Evolutionary conservation across 2,797 vertebrate species (phyloP).

Genomic region (Mormyrus hasselquistii): DNA sequence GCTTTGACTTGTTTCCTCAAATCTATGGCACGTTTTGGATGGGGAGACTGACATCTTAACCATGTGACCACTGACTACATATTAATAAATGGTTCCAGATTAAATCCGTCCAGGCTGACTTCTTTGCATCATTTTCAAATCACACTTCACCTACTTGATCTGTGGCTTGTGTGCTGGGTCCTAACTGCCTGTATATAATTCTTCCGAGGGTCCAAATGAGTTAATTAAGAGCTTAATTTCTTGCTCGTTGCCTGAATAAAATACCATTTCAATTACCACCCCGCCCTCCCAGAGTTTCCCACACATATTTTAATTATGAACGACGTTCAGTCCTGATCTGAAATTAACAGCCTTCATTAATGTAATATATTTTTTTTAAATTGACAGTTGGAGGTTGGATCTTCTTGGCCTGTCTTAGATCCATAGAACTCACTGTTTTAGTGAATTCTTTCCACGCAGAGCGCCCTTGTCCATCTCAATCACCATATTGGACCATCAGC

Average conservation of each 20-base stretch:
- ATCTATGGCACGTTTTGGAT: neutral
- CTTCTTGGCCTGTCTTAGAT: neutral
- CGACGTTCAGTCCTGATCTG: neutral
- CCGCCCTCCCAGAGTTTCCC: neutral
- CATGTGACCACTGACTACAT: neutral
- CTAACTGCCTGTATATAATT: neutral
- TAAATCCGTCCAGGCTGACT: neutral
- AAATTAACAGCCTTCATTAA: neutral
- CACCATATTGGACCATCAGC: neutral
- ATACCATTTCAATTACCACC: neutral
- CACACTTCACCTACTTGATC: neutral
- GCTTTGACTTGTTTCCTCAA: neutral
- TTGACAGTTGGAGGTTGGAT: neutral
- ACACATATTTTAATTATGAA: neutral
- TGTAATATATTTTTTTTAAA: neutral
- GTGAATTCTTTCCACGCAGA: neutral
- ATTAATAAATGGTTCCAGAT: neutral
- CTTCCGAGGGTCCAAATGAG: neutral
- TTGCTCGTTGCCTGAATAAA: neutral
- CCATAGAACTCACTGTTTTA: neutral
- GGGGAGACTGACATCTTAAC: neutral
- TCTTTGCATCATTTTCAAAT: neutral
- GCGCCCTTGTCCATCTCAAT: neutral
- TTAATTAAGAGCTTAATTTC: neutral
- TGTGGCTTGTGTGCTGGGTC: neutral